Evolutionary conservation across 2,888 invertebrate species (phyloP).

Genomic region (Syritta pipiens): DNA sequence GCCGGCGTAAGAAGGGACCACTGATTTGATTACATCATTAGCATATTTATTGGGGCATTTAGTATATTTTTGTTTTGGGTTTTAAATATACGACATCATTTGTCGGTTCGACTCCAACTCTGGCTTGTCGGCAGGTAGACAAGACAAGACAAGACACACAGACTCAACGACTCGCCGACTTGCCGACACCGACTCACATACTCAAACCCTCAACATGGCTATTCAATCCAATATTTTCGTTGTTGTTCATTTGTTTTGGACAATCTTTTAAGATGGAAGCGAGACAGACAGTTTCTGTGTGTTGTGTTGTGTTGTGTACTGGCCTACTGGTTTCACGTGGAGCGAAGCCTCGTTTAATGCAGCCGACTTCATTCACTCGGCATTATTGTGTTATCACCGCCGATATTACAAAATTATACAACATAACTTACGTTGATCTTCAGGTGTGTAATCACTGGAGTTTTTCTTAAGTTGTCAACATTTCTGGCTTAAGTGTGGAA

Average conservation of each 20-base stretch:
- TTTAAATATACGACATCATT: constrained; percentile 68
- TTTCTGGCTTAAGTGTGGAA: constrained; percentile 76
- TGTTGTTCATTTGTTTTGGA: constrained; percentile 67
- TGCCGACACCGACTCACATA: background rate
- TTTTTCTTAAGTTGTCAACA: constrained; percentile 79
- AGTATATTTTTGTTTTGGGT: constrained; percentile 70
- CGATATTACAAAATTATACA: constrained; percentile 69
- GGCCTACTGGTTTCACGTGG: constrained; percentile 68
- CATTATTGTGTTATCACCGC: constrained; percentile 70
- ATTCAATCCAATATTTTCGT: constrained; percentile 66
- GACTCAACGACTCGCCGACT: constrained; percentile 8
- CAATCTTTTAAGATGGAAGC: constrained; percentile 37
- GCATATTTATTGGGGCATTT: constrained; percentile 69
- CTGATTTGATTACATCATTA: constrained; percentile 69
- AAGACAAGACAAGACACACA: constrained; percentile 4
- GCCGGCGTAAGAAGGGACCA: constrained; percentile 39
- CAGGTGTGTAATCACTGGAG: constrained; percentile 75
- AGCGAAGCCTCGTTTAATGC: constrained; percentile 57
- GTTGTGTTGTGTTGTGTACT: no score
- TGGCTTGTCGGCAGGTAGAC: constrained; percentile 51
- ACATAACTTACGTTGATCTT: constrained; percentile 77
- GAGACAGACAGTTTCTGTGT: no score
- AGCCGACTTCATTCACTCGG: constrained; percentile 64
- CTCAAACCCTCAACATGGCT: constrained; percentile 37
- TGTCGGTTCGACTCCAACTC: constrained; percentile 36